Conservation (phyloP, 2,888 invertebrate species). For the Drosophila mettleri region DNA sequence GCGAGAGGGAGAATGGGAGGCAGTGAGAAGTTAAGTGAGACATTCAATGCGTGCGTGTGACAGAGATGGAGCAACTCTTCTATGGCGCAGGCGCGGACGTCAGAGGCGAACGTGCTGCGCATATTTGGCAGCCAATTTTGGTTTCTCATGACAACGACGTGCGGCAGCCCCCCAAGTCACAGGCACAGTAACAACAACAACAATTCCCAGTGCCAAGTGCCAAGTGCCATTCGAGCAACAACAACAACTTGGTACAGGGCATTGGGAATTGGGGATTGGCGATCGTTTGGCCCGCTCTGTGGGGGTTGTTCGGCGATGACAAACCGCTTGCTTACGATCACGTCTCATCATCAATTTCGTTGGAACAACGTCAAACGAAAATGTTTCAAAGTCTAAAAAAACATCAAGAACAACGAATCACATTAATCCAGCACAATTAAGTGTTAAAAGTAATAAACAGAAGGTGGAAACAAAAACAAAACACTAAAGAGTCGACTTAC, state of each 20-base stretch:
- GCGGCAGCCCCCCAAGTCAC: constrained; percentile 38
- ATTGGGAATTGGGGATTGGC: constrained; percentile 4
- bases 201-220: constrained; percentile 6
- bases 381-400: constrained; percentile 36
- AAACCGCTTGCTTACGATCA: constrained; percentile 41
- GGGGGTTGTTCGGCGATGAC: constrained; percentile 44
- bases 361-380: constrained; percentile 45
- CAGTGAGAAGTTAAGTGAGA: background rate
- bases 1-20: background rate
- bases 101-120: constrained; percentile 68
- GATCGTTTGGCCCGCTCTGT: constrained; percentile 7
- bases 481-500: constrained; percentile 13
- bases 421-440: constrained; percentile 23
- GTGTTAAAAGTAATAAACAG: constrained; percentile 8
- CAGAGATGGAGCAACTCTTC: constrained; percentile 14
- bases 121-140: constrained; percentile 53
- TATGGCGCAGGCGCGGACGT: constrained; percentile 72
- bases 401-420: constrained; percentile 27
- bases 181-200: background rate
- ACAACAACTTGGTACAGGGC: background rate
- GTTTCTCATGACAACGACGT: constrained; percentile 57
- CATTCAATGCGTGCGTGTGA: background rate
- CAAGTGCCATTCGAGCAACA: constrained; percentile 9
- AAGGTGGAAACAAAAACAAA: constrained; percentile 5
- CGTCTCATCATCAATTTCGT: constrained; percentile 33